phyloP scores from a whole-genome alignment of 2,888 invertebrate genomes.

The Limenitis camilla region DNA sequence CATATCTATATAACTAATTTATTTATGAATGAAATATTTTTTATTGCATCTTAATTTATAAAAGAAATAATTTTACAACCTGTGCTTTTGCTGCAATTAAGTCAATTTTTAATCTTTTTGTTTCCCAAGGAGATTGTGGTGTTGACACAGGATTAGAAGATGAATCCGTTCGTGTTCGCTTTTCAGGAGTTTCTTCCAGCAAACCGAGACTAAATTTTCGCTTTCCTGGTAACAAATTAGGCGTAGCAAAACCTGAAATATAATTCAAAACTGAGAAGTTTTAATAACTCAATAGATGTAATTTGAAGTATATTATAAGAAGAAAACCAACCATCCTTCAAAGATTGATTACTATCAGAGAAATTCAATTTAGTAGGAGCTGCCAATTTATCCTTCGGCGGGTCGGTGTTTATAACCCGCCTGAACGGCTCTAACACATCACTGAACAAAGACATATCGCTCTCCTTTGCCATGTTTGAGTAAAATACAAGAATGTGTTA shows the following conservation, averaged over 20 bases:
- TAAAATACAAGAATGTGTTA: not conserved
- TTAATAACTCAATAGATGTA: not conserved
- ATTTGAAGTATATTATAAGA: not conserved
- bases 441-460: constrained; percentile 62
- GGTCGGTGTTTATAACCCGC: constrained; percentile 62
- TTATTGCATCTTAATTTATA: too few relatives aligned
- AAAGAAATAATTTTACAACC: constrained; percentile 39
- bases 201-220: constrained; percentile 52
- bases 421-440: constrained; percentile 67
- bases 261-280: not conserved
- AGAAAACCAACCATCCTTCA: constrained; percentile 54
- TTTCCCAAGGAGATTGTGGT: constrained; percentile 80
- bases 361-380: constrained; percentile 62
- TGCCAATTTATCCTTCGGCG: constrained; percentile 65
- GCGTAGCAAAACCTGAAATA: constrained; percentile 36
- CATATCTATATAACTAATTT: too few relatives aligned
- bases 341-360: constrained; percentile 60
- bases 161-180: constrained; percentile 54
- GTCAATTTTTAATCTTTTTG: constrained; percentile 77
- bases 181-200: constrained; percentile 50
- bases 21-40: too few relatives aligned
- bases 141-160: constrained; percentile 38
- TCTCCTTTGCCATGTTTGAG: constrained; percentile 56
- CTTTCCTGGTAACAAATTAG: constrained; percentile 55
- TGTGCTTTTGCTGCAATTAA: constrained; percentile 76